Percentiles rank a stretch among this genome's conserved stretches.
phyloP scores from a whole-genome alignment of 2,113 vertebrate genomes.

The Antechinus stuartii region DNA sequence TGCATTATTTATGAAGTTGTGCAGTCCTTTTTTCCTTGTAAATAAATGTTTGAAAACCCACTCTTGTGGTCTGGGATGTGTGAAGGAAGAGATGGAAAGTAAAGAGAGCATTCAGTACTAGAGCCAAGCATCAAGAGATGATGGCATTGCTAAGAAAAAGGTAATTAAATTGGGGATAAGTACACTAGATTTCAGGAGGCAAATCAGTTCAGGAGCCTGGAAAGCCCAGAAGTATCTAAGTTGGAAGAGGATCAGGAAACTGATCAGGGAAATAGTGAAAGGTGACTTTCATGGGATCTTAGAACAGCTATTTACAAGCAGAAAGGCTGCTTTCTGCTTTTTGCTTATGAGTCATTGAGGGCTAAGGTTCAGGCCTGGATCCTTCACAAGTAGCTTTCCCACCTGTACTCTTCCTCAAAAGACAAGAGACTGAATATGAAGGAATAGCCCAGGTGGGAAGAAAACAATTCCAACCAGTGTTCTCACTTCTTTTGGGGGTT shows the following conservation, averaged over 20 bases:
- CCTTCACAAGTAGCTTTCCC: not conserved
- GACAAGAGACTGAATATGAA: not conserved
- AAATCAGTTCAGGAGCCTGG: too few relatives aligned
- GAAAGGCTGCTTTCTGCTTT: not conserved
- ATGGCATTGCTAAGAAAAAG: too few relatives aligned
- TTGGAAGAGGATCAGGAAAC: not conserved
- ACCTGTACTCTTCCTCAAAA: not conserved
- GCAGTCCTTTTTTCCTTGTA: not conserved
- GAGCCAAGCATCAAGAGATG: not conserved
- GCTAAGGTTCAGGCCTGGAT: not conserved
- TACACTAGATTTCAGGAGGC: not conserved
- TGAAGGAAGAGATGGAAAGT: not conserved
- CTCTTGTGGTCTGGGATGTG: not conserved
- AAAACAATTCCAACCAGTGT: not conserved
- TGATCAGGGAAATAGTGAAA: not conserved
- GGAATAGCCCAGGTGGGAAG: not conserved
- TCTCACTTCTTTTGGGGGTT: not conserved
- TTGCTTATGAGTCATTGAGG: not conserved
- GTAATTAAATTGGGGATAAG: not conserved
- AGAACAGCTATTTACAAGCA: not conserved
- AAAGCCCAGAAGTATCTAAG: not conserved
- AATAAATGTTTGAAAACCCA: not conserved
- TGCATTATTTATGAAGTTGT: not conserved
- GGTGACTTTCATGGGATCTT: not conserved
- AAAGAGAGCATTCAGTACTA: not conserved